Evolutionary conservation across 1,140 invertebrate species (phyloP).

Genomic region (Sarcophaga peregrina): DNA sequence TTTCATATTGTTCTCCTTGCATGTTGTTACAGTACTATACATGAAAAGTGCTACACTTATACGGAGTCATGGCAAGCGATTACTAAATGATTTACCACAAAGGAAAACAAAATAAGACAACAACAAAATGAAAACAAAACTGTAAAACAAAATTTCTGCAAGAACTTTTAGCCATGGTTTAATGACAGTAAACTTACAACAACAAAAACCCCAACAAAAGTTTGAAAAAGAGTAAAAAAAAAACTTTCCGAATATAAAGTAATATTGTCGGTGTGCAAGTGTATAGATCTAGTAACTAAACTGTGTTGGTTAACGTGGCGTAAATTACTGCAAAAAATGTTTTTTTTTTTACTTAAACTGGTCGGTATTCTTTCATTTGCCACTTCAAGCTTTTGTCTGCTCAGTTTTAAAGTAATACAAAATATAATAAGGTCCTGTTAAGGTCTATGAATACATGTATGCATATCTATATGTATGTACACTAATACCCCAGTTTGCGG

Average conservation of each 20-base stretch:
- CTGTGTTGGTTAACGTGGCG: conserved; percentile 16
- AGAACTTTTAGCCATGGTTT: neutral
- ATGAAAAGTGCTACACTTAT: neutral
- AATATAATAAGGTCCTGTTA: neutral
- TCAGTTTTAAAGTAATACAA: neutral
- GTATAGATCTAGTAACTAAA: neutral
- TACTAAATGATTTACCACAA: conserved; percentile 21
- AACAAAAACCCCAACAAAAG: neutral
- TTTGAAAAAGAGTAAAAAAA: neutral
- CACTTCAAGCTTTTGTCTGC: neutral
- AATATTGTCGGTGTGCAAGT: too few relatives aligned
- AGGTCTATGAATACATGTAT: neutral
- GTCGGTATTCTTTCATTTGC: neutral
- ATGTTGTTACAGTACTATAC: neutral
- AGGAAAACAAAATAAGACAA: neutral
- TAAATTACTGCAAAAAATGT: conserved; percentile 3
- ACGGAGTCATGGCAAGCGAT: conserved; percentile 12
- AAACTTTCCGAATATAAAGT: too few relatives aligned
- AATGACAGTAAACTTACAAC: neutral
- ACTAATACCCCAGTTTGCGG: too few relatives aligned
- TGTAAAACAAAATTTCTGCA: neutral
- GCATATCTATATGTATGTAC: neutral
- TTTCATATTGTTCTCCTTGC: neutral
- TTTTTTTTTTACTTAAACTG: neutral
- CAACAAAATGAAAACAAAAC: neutral